Evolutionary conservation across 2,113 vertebrate genomes (phyloP), one percentile per base, ranked within the genome.

Genomic region (Ia io): DNA sequence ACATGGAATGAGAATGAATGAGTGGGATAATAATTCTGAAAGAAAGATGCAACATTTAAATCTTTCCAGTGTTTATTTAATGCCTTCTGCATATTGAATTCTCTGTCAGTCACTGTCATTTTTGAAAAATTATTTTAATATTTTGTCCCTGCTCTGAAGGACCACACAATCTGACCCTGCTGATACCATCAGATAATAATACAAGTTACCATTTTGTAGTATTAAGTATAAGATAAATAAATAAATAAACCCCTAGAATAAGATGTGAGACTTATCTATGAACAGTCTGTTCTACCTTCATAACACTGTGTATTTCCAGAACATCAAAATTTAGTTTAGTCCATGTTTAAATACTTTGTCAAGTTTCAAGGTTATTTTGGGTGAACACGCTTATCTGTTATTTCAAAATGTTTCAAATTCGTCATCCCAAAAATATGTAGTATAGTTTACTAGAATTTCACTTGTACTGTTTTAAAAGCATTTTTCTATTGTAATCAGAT

Each of bases 381-480:
- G 53, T 86, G 40, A 95, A 78, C 20, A 59, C 3, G n/a, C n/a
- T 49, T 84, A 92, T 77, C 37, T 67, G 35, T 89, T 78, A 69
- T 88, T 86, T 93, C 47, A 78, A 69, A 96, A 93, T 84, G 28
- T 88, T 95, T 16, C 65, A 95, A 74, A 61, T 78, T 40, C 3
- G 53, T 84, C 63, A 53, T 85, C 40, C 37, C 32, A 44, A 83
- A 91, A 91, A 40, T 87, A 74, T 71, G 35, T 69, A 83, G 53
- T 65, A 92, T 18, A 84, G 71, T 77, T 90, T 91, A 82, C 37
- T 84, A 90, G 56, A 94, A 93, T 90, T 95, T 74, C 59, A 49
- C 53, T 25, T 44, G 20, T n/a, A 83, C 51, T 86, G 8, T 86
- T 94, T 85, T 71, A 10, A 47, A 73, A 61, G 1, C n/a, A 44